Evolutionary conservation across 1,140 invertebrate genomes (phyloP).

Genomic region (Teleopsis dalmanni): DNA sequence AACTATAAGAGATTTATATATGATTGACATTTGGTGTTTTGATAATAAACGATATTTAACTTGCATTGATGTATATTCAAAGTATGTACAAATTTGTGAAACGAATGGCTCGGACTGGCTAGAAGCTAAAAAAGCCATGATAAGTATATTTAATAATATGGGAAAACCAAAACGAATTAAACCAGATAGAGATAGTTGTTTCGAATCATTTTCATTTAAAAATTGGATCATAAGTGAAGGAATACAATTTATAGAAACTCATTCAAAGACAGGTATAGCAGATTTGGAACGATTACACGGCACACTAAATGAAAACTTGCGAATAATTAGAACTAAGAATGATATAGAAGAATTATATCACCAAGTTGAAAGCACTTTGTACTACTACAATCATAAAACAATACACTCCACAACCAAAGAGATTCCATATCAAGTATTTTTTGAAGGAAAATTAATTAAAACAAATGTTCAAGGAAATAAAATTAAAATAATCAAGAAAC

Average conservation of each 20-base stretch:
- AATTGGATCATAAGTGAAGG: background rate
- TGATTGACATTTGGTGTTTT: background rate
- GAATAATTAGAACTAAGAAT: background rate
- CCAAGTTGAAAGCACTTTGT: background rate
- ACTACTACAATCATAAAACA: conserved; percentile 10
- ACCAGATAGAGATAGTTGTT: background rate
- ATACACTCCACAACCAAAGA: conserved; percentile 12
- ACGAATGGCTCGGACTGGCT: background rate
- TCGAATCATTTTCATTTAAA: background rate
- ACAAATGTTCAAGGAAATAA: no score
- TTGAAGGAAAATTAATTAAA: no score
- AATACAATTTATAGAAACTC: background rate
- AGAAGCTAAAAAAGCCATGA: background rate
- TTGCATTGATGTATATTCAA: background rate
- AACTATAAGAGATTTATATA: background rate
- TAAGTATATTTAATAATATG: background rate
- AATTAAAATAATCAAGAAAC: no score
- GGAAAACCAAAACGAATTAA: background rate
- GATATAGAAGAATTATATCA: background rate
- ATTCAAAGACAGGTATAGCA: background rate
- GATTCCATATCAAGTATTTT: no score
- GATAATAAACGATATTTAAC: background rate
- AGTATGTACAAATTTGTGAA: background rate
- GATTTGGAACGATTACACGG: background rate
- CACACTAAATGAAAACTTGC: background rate